Base-by-base conservation (phyloP, 2,113 vertebrate species). In the Mormoops blainvillei region DNA sequence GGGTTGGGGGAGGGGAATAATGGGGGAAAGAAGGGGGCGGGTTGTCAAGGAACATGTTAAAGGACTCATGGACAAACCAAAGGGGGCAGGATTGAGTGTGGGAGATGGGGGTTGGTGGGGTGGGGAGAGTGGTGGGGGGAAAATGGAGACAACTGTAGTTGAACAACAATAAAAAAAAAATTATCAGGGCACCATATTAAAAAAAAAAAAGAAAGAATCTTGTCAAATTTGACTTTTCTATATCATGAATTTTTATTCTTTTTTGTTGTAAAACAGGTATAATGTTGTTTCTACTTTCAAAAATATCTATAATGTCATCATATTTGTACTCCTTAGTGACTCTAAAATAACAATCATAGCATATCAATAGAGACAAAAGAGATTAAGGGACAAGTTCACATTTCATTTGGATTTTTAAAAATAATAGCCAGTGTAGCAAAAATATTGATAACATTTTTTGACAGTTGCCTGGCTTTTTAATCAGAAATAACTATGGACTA, bases 401-500 rank as follows among this genome's bases (percentile, higher is more conserved):
- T 86, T 97, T 56, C 38, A 50, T 95, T 91, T 48, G 38, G 36
- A 38, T 87, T 97, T 94, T 82, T 50, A 61, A 88, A 89, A 97
- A 50, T 24, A 91, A 52, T 16, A 94, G 15, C 48, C 36, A 74
- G 18, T 15, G 70, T 28, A 77, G 33, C 89, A 94, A 93, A 94
- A 94, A 78, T 33, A 94, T 84, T 89, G 93, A 36, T 45, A 92
- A 96, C 50, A 87, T 52, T 83, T 71, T 71, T 90, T n/a, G 11
- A 95, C 14, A 24, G 92, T 96, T 93, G 74, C 18, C 1, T 78
- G 38, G 2, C 22, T 95, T 98, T 93, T 48, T 19, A 14, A 65
- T 97, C 74, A 81, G 63, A 95, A 87, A 31, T 95, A 95, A 97
- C 56, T 77, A 67, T 73, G 74, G 94, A 50, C 67, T 95, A 63